These are phyloP conservation scores for Tupiocoris notatus DNA, from an alignment of 2,888 invertebrate genomes.

Conservation along the genomic window DNA sequence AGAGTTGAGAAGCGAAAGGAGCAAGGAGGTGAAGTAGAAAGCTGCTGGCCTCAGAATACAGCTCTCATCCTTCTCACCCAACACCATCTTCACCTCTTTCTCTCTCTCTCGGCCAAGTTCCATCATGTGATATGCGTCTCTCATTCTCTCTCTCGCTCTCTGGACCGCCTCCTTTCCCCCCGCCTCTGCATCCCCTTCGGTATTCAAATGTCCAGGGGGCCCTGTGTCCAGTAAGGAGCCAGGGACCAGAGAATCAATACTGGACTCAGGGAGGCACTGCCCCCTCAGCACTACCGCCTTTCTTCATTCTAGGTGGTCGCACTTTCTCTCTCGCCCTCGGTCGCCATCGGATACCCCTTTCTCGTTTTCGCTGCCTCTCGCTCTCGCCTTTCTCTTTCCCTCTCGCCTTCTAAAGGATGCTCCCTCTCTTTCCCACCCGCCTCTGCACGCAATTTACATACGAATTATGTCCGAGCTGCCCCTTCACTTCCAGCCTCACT, in stretches of 20 bases:
- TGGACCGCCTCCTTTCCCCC: neutral
- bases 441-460: conserved; percentile 40
- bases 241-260: conserved; percentile 42
- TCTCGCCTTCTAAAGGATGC: neutral
- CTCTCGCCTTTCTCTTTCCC: neutral
- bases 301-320: neutral
- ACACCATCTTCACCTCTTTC: neutral
- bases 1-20: conserved; percentile 29
- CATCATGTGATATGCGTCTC: neutral
- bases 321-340: neutral
- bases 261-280: conserved; percentile 40
- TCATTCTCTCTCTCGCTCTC: neutral
- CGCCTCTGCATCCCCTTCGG: conserved; percentile 9
- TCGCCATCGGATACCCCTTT: no score
- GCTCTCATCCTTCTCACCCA: neutral
- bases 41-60: conserved; percentile 27
- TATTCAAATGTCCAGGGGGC: conserved; percentile 43
- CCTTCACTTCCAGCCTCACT: neutral
- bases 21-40: neutral
- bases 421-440: neutral
- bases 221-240: conserved; percentile 43
- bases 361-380: neutral
- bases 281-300: neutral
- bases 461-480: conserved; percentile 42
- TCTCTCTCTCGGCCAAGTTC: neutral